These are phyloP conservation scores for Bilobella aurantiaca DNA, from an alignment of 1,140 invertebrate species.

Conservation along the genomic window DNA sequence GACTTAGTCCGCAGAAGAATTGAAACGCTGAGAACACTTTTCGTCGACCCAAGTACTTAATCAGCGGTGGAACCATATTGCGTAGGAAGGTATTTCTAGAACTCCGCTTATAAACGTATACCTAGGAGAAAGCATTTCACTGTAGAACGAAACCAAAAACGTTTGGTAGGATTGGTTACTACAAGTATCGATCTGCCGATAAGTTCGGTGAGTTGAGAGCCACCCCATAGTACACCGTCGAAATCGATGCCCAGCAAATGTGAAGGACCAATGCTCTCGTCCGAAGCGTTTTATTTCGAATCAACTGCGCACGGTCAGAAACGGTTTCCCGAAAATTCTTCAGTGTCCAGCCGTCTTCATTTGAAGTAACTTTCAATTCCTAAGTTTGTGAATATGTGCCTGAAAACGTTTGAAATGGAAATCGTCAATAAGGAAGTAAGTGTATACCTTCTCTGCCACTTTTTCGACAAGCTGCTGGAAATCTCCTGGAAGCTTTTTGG, in stretches of 20 bases:
- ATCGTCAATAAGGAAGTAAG: too few species aligned
- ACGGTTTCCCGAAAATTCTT: conserved; percentile 5
- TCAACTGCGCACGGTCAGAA: conserved; percentile 21
- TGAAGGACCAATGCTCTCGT: conserved; percentile 25
- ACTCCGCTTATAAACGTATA: conserved; percentile 33
- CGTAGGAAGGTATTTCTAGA: conserved; percentile 33
- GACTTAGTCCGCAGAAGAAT: conserved; percentile 21
- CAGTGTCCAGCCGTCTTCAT: neutral
- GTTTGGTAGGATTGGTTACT: neutral
- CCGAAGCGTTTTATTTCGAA: conserved; percentile 23
- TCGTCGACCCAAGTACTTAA: conserved; percentile 26
- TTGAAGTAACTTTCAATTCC: neutral
- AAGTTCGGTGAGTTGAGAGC: conserved; percentile 35
- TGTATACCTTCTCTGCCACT: conserved; percentile 17
- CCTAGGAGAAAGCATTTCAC: conserved; percentile 11
- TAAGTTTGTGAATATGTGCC: neutral
- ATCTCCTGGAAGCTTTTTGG: conserved; percentile 16
- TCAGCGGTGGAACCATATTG: conserved; percentile 33
- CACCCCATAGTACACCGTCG: conserved; percentile 35
- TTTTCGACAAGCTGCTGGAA: conserved; percentile 21
- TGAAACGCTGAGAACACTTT: conserved; percentile 31
- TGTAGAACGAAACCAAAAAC: neutral
- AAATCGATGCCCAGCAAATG: conserved; percentile 31
- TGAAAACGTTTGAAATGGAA: neutral
- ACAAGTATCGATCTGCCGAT: conserved; percentile 30